Evolutionary conservation across 2,888 invertebrate species (phyloP).

Genomic region (Dolomedes plantarius): DNA sequence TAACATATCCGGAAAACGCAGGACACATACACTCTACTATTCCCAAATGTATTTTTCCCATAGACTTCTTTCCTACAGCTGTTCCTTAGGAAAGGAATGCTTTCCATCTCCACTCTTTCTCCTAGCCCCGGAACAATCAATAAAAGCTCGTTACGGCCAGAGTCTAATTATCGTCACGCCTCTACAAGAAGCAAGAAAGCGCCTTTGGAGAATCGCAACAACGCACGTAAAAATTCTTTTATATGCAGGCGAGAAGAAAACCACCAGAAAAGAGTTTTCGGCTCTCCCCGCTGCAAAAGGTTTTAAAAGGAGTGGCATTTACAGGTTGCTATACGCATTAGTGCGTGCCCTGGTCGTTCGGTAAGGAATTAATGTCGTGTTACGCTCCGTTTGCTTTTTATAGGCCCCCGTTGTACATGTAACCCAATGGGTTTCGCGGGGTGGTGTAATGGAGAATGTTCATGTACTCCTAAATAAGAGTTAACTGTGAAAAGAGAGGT

Average conservation of each 20-base stretch:
- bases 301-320: too few relatives aligned
- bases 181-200: neutral
- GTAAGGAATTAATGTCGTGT: slow-evolving; percentile 59
- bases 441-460: too few relatives aligned
- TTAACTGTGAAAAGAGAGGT: too few relatives aligned
- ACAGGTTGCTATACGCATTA: too few relatives aligned
- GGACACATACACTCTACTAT: too few relatives aligned
- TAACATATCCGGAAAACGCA: too few relatives aligned
- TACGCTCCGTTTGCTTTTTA: slow-evolving; percentile 42
- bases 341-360: slow-evolving; percentile 52
- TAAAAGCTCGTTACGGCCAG: neutral
- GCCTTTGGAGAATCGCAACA: slow-evolving; percentile 45
- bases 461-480: too few relatives aligned
- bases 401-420: too few relatives aligned
- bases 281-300: slow-evolving; percentile 52
- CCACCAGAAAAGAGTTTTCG: too few relatives aligned
- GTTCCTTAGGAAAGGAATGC: neutral
- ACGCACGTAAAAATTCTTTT: slow-evolving; percentile 51
- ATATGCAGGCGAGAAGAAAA: neutral
- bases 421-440: too few relatives aligned
- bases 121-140: neutral
- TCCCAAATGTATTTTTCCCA: too few relatives aligned
- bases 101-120: neutral
- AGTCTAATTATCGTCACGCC: neutral
- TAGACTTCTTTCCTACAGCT: too few relatives aligned